A percentile compares a stretch with the other conserved stretches of the same genome.
Evolutionary conservation across 2,797 vertebrate species (phyloP).

Genomic region (Nasua narica): DNA sequence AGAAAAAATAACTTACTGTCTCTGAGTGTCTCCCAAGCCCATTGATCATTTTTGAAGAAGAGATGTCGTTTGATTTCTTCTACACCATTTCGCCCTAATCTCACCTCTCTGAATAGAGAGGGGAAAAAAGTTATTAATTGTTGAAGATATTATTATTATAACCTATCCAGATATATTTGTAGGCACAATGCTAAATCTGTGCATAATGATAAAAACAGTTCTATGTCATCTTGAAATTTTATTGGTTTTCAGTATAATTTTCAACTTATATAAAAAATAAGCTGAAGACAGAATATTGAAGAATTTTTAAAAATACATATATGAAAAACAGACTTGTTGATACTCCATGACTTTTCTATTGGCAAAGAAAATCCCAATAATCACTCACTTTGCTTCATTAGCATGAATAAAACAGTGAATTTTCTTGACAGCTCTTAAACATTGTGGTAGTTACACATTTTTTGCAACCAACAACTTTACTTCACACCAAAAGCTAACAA

Average conservation of each 20-base stretch:
- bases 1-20: constrained; percentile 89
- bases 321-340: not conserved
- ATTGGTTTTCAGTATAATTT: not conserved
- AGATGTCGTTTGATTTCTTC: constrained; percentile 98
- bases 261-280: constrained; percentile 21
- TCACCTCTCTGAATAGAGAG: constrained; percentile 90
- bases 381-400: not conserved
- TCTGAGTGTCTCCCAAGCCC: constrained; percentile 97
- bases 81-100: constrained; percentile 95
- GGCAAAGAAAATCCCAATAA: not conserved
- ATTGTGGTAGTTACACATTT: not conserved
- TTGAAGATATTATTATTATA: not conserved
- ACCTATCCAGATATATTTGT: not conserved
- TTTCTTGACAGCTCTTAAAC: constrained; percentile 21
- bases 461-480: not conserved
- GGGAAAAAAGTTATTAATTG: constrained; percentile 45
- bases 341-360: not conserved
- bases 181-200: constrained; percentile 10
- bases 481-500: constrained; percentile 2
- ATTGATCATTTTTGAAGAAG: constrained; percentile 99
- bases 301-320: not conserved
- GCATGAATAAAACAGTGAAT: not conserved
- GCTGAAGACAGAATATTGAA: constrained; percentile 11
- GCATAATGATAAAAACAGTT: not conserved
- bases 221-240: not conserved